phyloP scores from a whole-genome alignment of 2,113 vertebrate species.

The Ancistrus triradiatus region DNA sequence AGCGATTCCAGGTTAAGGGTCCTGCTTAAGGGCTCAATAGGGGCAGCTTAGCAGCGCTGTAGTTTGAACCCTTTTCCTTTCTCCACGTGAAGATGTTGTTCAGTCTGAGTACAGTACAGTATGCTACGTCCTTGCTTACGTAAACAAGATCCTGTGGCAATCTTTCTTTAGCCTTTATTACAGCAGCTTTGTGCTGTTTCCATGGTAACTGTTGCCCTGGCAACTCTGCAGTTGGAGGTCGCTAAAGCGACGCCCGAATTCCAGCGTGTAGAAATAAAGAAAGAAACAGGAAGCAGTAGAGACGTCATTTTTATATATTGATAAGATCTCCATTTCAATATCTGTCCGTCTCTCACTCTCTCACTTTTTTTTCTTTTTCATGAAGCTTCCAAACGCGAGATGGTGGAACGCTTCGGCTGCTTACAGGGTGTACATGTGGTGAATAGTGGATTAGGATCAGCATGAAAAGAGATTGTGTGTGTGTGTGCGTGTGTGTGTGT shows the following conservation, averaged over 20 bases:
- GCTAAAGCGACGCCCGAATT: conserved; percentile 59
- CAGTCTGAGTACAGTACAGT: no score
- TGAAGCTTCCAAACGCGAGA: background rate
- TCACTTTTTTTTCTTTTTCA: background rate
- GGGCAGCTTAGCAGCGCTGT: no score
- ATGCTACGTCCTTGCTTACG: conserved; percentile 57
- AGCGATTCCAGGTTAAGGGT: no score
- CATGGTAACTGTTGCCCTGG: conserved; percentile 71
- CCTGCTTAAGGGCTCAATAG: no score
- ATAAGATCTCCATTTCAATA: background rate
- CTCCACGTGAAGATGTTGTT: no score
- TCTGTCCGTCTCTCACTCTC: background rate
- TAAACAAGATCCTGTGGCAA: conserved; percentile 55
- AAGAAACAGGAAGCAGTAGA: conserved; percentile 47
- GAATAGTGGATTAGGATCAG: conserved; percentile 61
- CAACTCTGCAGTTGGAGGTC: conserved; percentile 67
- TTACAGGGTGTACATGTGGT: conserved; percentile 47
- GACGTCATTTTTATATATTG: conserved; percentile 2
- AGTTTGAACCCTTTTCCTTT: no score
- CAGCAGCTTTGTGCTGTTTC: conserved; percentile 70
- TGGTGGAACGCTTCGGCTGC: conserved; percentile 27
- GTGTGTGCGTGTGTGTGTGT: conserved; percentile 9
- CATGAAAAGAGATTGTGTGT: conserved; percentile 34
- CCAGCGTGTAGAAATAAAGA: conserved; percentile 51
- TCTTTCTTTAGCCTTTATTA: conserved; percentile 60